These are phyloP conservation scores for Saccostrea glomerata DNA, from an alignment of 1,140 invertebrate genomes.

Conservation along the genomic window DNA sequence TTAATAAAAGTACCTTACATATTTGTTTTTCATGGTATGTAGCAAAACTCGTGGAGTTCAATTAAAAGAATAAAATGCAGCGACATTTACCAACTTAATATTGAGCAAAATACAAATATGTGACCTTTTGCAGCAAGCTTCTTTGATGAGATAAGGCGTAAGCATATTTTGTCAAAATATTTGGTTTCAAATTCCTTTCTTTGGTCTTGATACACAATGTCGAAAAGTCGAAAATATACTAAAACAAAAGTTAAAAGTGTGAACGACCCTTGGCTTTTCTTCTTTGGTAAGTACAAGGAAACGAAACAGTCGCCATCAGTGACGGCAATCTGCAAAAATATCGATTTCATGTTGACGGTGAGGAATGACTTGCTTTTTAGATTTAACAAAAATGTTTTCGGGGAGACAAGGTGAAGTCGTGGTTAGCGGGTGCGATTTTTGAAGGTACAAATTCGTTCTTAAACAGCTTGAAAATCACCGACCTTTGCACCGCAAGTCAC, in stretches of 20 bases:
- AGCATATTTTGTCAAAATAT: slow-evolving; percentile 3
- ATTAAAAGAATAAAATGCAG: neutral
- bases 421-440: slow-evolving; percentile 16
- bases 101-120: neutral
- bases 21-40: neutral
- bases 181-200: slow-evolving; percentile 4
- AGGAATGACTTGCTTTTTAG: slow-evolving; percentile 20
- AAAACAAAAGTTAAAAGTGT: slow-evolving; percentile 34
- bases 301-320: slow-evolving; percentile 6
- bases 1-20: too few species aligned
- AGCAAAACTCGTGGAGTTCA: neutral
- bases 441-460: slow-evolving; percentile 12
- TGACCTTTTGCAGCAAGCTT: neutral
- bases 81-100: neutral
- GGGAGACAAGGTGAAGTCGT: neutral
- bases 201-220: neutral
- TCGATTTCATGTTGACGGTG: slow-evolving; percentile 18
- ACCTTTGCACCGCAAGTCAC: slow-evolving; percentile 18
- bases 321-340: slow-evolving; percentile 11
- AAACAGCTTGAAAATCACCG: neutral
- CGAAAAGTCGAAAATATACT: neutral
- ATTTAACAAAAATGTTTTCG: neutral
- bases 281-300: neutral
- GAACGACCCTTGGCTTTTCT: neutral
- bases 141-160: neutral